These are phyloP conservation scores for Thera obeliscata DNA, from an alignment of 2,888 invertebrate species.

Conservation along the genomic window DNA sequence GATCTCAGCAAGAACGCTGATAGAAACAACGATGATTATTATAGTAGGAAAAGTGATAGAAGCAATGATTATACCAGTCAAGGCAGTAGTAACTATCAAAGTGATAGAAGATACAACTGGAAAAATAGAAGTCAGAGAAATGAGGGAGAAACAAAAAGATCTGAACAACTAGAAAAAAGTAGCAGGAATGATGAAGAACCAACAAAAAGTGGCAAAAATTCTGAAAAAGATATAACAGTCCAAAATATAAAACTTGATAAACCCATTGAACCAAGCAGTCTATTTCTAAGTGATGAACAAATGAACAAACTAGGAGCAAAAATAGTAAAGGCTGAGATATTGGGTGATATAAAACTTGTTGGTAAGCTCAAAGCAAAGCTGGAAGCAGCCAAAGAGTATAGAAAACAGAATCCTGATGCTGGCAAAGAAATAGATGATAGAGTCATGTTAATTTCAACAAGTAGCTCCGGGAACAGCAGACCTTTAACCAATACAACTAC, in stretches of 20 bases:
- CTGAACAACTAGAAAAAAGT: slow-evolving; percentile 9
- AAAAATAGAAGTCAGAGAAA: slow-evolving; percentile 40
- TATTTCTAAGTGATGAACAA: slow-evolving; percentile 89
- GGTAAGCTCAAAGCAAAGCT: slow-evolving; percentile 89
- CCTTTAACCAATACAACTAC: slow-evolving; percentile 82
- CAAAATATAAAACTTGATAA: slow-evolving; percentile 11
- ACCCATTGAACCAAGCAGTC: slow-evolving; percentile 42
- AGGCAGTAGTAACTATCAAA: slow-evolving; percentile 31
- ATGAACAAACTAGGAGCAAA: slow-evolving; percentile 96
- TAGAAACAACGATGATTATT: not conserved
- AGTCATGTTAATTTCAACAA: slow-evolving; percentile 88
- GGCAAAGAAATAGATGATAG: slow-evolving; percentile 69
- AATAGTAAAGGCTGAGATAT: slow-evolving; percentile 96
- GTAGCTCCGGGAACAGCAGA: slow-evolving; percentile 87
- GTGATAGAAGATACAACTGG: slow-evolving; percentile 54
- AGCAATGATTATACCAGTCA: slow-evolving; percentile 28
- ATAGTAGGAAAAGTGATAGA: slow-evolving; percentile 8
- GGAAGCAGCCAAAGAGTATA: slow-evolving; percentile 86
- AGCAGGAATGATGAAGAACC: slow-evolving; percentile 16
- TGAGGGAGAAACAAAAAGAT: slow-evolving; percentile 3
- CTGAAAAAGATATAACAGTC: slow-evolving; percentile 15
- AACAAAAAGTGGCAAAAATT: slow-evolving; percentile 12
- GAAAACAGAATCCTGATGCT: slow-evolving; percentile 71
- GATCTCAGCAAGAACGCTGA: slow-evolving; percentile 22
- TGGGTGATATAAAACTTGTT: slow-evolving; percentile 90